phyloP scores from a whole-genome alignment of 2,113 vertebrate genomes.

The Telmatochromis sp. region DNA sequence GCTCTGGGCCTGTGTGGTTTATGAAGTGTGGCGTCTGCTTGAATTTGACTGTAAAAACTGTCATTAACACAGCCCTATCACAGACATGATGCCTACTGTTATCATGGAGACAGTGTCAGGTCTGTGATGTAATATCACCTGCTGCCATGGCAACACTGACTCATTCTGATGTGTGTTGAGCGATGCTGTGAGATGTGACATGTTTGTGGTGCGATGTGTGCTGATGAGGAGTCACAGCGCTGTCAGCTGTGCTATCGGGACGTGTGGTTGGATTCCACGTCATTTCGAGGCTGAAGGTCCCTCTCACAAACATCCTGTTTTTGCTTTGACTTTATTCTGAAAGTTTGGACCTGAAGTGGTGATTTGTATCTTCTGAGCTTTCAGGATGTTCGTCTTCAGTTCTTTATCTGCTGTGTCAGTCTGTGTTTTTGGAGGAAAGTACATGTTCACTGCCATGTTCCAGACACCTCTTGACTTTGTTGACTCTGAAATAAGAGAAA shows the following conservation, averaged over 20 bases:
- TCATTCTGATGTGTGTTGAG: background rate
- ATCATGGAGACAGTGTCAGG: background rate
- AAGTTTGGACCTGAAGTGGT: background rate
- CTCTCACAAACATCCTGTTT: background rate
- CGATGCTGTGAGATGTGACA: background rate
- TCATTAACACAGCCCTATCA: background rate
- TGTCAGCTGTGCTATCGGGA: background rate
- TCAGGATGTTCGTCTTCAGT: background rate
- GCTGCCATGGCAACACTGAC: slow-evolving; percentile 15
- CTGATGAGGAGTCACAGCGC: background rate
- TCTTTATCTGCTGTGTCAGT: background rate
- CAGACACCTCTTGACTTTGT: background rate
- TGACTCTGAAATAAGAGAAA: background rate
- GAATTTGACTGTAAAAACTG: background rate
- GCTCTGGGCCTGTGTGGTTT: background rate
- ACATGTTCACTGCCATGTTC: no score
- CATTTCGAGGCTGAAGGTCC: background rate
- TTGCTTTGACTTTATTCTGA: background rate
- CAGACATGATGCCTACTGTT: background rate
- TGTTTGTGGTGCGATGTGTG: background rate
- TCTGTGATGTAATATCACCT: background rate
- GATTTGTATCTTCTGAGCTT: background rate
- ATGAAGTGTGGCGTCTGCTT: background rate
- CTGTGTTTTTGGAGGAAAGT: background rate
- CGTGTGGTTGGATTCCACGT: background rate